Percentiles rank a stretch among this genome's conserved stretches.
phyloP scores from a whole-genome alignment of 1,140 invertebrate species.

The Lanistes nyassanus region DNA sequence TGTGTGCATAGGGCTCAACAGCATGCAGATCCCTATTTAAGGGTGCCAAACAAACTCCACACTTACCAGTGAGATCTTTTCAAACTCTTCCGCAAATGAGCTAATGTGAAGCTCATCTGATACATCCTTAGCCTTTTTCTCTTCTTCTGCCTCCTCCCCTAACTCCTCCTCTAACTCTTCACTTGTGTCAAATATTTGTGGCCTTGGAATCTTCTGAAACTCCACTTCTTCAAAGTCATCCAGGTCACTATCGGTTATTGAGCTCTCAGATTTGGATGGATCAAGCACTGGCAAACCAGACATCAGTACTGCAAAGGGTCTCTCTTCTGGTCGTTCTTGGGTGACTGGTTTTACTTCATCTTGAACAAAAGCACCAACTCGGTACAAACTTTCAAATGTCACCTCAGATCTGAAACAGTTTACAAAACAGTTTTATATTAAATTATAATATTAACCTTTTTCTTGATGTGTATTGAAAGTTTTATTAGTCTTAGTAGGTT shows the following conservation, averaged over 20 bases:
- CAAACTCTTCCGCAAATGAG: neutral
- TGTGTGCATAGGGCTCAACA: no score
- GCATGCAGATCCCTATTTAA: no score
- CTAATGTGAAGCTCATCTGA: neutral
- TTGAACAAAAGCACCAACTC: no score
- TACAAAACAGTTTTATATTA: no score
- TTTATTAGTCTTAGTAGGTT: no score
- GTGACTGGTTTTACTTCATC: neutral
- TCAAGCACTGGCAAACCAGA: conserved; percentile 1
- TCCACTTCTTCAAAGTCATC: neutral
- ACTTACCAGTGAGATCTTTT: neutral
- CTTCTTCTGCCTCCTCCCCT: no score
- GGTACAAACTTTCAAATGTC: neutral
- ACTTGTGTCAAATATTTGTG: neutral
- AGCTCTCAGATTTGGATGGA: conserved; percentile 1
- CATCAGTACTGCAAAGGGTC: neutral
- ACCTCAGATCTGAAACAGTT: conserved; percentile 8
- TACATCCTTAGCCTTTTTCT: no score
- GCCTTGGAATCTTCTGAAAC: neutral
- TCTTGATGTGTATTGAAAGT: no score
- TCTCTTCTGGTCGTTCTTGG: neutral
- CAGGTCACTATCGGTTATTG: neutral
- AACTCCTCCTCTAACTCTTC: neutral
- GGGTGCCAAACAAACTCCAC: no score
- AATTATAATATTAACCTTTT: no score